Conservation (phyloP, 2,888 invertebrate species). For the Pristionchus entomophagus region DNA sequence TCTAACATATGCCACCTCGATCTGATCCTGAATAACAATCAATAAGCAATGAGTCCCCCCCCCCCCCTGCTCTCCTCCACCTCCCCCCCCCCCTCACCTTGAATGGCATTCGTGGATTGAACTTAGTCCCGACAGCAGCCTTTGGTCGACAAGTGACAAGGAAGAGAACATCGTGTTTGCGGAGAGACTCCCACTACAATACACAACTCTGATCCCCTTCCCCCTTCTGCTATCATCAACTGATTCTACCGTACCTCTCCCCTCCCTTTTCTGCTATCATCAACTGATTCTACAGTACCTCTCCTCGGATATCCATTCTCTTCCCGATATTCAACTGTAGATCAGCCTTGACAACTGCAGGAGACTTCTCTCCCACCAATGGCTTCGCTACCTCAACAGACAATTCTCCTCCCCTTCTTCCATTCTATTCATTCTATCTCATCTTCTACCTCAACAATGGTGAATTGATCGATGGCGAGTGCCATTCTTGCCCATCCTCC, state of each 20-base stretch:
- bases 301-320: conserved; percentile 90
- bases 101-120: conserved; percentile 69
- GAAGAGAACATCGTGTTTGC: conserved; percentile 98
- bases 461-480: conserved; percentile 91
- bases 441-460: conserved; percentile 85
- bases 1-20: conserved; percentile 90
- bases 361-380: conserved; percentile 88
- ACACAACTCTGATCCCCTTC: neutral
- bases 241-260: conserved; percentile 89
- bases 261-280: no score
- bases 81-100: conserved; percentile 48
- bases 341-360: conserved; percentile 94
- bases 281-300: conserved; percentile 87
- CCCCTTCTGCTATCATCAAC: neutral
- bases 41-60: neutral
- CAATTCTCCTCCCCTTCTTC: neutral
- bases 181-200: conserved; percentile 79
- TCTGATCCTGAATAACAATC: conserved; percentile 50
- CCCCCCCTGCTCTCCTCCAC: neutral
- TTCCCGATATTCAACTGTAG: conserved; percentile 93
- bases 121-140: conserved; percentile 84
- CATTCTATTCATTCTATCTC: neutral
- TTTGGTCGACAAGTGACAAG: conserved; percentile 87
- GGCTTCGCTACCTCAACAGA: conserved; percentile 80
- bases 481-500: conserved; percentile 99